These are phyloP conservation scores for Oscheius myriophilus DNA, from an alignment of 2,888 invertebrate species.

Conservation along the genomic window DNA sequence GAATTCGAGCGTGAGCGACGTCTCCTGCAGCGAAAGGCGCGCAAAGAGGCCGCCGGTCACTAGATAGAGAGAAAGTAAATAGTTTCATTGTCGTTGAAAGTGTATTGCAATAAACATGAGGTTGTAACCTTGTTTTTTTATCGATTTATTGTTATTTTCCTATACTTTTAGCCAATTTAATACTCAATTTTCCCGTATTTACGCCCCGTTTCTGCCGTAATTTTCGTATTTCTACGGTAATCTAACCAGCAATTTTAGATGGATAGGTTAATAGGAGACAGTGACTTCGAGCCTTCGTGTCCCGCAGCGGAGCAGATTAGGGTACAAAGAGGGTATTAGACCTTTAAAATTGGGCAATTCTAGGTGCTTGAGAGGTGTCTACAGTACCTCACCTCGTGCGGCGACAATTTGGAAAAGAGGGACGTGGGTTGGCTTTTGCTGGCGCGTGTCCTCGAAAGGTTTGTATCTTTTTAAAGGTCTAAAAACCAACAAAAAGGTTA, in stretches of 20 bases:
- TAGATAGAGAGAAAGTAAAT: constrained; percentile 2
- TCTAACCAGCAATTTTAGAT: background rate
- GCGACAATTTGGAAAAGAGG: constrained; percentile 17
- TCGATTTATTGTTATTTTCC: background rate
- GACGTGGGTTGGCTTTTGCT: constrained; percentile 43
- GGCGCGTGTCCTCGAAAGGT: constrained; percentile 36
- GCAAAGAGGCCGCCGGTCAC: constrained; percentile 53
- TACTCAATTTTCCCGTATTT: background rate
- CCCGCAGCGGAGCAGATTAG: constrained; percentile 6
- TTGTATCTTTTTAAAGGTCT: background rate
- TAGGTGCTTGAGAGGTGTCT: constrained; percentile 40
- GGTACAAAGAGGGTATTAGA: background rate
- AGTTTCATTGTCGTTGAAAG: constrained; percentile 11
- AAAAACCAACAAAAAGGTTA: too few relatives aligned
- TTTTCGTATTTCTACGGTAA: background rate
- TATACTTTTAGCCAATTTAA: too few relatives aligned
- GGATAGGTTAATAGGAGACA: constrained; percentile 19
- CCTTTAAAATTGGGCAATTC: background rate
- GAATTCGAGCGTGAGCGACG: constrained; percentile 70
- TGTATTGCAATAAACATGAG: constrained; percentile 1
- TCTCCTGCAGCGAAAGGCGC: constrained; percentile 61
- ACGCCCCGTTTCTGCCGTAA: background rate
- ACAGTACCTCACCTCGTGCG: constrained; percentile 31
- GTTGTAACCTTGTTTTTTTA: background rate
- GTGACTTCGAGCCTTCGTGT: background rate